Evolutionary conservation across 2,888 invertebrate genomes (phyloP).

Genomic region (Leucozona laternaria): DNA sequence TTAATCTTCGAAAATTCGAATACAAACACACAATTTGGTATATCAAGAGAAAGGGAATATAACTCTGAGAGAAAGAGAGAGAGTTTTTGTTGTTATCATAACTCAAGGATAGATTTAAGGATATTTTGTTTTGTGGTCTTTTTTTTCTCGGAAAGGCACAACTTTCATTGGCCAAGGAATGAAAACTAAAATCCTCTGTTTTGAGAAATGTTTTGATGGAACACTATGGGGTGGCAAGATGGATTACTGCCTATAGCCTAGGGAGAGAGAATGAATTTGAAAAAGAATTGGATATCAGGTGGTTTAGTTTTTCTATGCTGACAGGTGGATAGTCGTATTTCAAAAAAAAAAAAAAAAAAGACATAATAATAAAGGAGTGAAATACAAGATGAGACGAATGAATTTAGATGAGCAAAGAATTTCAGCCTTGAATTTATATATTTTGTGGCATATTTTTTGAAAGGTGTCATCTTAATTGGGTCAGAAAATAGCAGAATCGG

Average conservation of each 20-base stretch:
- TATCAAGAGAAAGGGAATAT: not conserved
- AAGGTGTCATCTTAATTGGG: not conserved
- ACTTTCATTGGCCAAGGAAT: conserved; percentile 39
- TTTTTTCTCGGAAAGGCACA: conserved; percentile 14
- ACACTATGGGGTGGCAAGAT: conserved; percentile 22
- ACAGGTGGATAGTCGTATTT: conserved; percentile 46
- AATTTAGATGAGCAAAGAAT: conserved; percentile 6
- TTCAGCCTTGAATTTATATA: conserved; percentile 10
- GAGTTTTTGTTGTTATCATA: conserved; percentile 1
- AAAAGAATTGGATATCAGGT: conserved; percentile 43
- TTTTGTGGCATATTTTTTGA: not conserved
- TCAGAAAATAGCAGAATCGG: not conserved
- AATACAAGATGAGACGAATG: not conserved
- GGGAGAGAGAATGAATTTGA: conserved; percentile 33
- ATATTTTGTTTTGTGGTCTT: not conserved
- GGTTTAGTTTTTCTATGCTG: conserved; percentile 35
- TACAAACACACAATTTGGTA: not conserved
- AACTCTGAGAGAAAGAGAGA: not conserved
- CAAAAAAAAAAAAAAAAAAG: conserved; percentile 16
- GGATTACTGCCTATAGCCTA: conserved; percentile 32
- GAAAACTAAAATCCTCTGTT: conserved; percentile 8
- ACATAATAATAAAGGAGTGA: conserved; percentile 26
- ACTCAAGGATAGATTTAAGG: conserved; percentile 4
- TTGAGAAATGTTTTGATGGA: not conserved
- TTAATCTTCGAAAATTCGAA: conserved; percentile 14